phyloP scores from a whole-genome alignment of 2,888 invertebrate species.

The Zygogramma bicolorata region DNA sequence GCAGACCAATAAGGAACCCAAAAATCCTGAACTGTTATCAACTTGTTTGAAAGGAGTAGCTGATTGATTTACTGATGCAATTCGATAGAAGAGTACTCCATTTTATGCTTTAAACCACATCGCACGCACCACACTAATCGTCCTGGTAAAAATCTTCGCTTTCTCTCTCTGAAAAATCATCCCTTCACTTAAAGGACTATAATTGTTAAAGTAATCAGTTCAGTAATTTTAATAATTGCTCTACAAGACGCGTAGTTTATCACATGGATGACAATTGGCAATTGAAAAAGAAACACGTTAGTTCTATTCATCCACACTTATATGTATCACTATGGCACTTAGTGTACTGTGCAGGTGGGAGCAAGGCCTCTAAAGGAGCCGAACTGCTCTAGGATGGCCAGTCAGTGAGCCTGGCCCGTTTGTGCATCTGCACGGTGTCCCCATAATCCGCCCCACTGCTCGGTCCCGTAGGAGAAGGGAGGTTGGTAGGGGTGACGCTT shows the following conservation, averaged over 20 bases:
- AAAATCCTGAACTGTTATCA: background rate
- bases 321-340: slow-evolving; percentile 66
- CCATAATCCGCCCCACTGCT: slow-evolving; percentile 70
- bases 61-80: slow-evolving; percentile 2
- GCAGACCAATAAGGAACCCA: background rate
- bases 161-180: slow-evolving; percentile 51
- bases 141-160: slow-evolving; percentile 57
- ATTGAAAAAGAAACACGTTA: slow-evolving; percentile 60
- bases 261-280: slow-evolving; percentile 68
- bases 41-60: background rate
- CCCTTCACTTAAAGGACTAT: slow-evolving; percentile 60
- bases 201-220: slow-evolving; percentile 54
- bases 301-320: slow-evolving; percentile 58
- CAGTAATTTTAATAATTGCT: slow-evolving; percentile 50
- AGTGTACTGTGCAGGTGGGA: slow-evolving; percentile 56
- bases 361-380: slow-evolving; percentile 20
- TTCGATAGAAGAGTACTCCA: slow-evolving; percentile 36
- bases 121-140: slow-evolving; percentile 61
- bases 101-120: slow-evolving; percentile 52
- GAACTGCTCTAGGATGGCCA: slow-evolving; percentile 85
- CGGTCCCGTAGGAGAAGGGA: slow-evolving; percentile 75
- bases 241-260: slow-evolving; percentile 65
- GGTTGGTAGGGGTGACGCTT: slow-evolving; percentile 86
- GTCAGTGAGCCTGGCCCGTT: slow-evolving; percentile 88
- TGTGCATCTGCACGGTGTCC: slow-evolving; percentile 77